A percentile compares a stretch with the other conserved stretches of the same genome.
phyloP scores from a whole-genome alignment of 2,888 invertebrate genomes.

The Dicyrtoma fusca region DNA sequence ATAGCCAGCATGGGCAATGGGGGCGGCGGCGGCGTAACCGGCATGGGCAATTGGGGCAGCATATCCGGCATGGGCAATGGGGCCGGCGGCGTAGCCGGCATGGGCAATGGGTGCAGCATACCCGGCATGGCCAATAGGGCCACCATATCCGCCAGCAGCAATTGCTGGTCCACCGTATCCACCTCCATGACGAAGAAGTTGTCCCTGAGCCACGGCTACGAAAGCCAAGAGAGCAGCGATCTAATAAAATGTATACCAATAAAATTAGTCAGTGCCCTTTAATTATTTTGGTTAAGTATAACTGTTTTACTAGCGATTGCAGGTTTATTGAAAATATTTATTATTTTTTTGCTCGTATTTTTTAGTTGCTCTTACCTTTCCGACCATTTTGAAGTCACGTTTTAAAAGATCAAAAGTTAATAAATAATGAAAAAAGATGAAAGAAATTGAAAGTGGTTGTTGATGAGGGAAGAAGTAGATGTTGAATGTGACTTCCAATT shows the following conservation, averaged over 20 bases:
- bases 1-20: slow-evolving; percentile 37
- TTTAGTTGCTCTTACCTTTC: too few species aligned
- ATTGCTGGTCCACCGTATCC: neutral
- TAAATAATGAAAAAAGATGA: too few species aligned
- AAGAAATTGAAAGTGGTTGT: too few species aligned
- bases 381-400: too few species aligned
- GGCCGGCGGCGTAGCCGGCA: slow-evolving; percentile 28
- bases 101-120: slow-evolving; percentile 20
- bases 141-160: neutral
- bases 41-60: slow-evolving; percentile 23
- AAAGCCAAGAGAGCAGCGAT: slow-evolving; percentile 30
- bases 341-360: too few species aligned
- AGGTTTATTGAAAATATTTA: too few species aligned
- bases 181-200: neutral
- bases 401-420: too few species aligned
- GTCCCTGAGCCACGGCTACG: slow-evolving; percentile 29
- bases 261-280: too few species aligned
- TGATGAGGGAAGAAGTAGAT: too few species aligned
- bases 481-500: too few species aligned
- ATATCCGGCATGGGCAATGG: slow-evolving; percentile 27
- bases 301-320: too few species aligned
- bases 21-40: slow-evolving; percentile 32
- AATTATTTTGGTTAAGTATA: too few species aligned
- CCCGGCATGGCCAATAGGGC: slow-evolving; percentile 22
- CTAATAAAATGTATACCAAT: neutral